Conservation (phyloP, 2,888 invertebrate genomes). For the Fabriciana adippe region DNA sequence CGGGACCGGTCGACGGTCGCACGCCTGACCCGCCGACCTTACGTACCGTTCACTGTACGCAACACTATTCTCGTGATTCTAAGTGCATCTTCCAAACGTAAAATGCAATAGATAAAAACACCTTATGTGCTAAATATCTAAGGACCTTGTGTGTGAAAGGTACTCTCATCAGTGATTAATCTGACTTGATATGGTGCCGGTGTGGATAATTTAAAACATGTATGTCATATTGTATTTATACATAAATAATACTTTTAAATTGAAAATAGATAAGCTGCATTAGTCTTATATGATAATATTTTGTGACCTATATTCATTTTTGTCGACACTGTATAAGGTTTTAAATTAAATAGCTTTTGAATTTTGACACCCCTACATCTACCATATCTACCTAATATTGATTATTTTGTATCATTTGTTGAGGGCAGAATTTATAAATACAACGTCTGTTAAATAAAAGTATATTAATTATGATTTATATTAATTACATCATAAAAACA, state of each 20-base stretch:
- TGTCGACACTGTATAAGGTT: too few species aligned
- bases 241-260: not conserved
- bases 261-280: not conserved
- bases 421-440: too few species aligned
- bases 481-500: too few species aligned
- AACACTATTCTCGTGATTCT: slow-evolving; percentile 61
- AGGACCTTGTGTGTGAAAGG: slow-evolving; percentile 44
- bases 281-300: not conserved
- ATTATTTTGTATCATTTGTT: too few species aligned
- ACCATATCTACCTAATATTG: too few species aligned
- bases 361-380: too few species aligned
- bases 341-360: too few species aligned
- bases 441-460: too few species aligned
- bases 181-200: slow-evolving; percentile 23
- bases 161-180: slow-evolving; percentile 42
- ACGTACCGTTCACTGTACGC: slow-evolving; percentile 78
- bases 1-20: slow-evolving; percentile 69
- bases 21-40: slow-evolving; percentile 81
- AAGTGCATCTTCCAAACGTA: slow-evolving; percentile 59
- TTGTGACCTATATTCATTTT: not conserved
- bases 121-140: slow-evolving; percentile 37
- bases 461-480: too few species aligned
- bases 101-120: slow-evolving; percentile 47
- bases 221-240: slow-evolving; percentile 37
- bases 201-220: slow-evolving; percentile 44